Percentiles rank a stretch among this genome's conserved stretches.
These are phyloP conservation scores for Siniperca knerii DNA, from an alignment of 2,113 vertebrate genomes.

Conservation along the genomic window DNA sequence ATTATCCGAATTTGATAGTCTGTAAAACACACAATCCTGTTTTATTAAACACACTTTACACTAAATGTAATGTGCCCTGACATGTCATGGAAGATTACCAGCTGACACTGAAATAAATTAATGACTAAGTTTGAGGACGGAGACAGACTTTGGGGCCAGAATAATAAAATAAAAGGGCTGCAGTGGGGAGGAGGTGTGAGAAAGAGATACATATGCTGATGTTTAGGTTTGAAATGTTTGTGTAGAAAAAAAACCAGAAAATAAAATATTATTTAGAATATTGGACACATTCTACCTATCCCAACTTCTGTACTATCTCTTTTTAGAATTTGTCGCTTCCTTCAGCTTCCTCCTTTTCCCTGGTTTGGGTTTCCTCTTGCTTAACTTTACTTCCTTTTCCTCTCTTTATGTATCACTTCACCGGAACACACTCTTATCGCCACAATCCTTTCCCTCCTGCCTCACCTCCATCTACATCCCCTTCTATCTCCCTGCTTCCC, in stretches of 20 bases:
- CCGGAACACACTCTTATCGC: background rate
- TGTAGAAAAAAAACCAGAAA: background rate
- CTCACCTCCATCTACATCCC: background rate
- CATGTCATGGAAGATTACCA: background rate
- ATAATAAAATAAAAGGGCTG: background rate
- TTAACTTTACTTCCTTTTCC: background rate
- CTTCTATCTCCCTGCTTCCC: background rate
- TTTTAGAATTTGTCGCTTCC: background rate
- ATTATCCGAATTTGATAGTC: background rate
- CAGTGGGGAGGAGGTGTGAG: background rate
- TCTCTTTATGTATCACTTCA: slow-evolving; percentile 12
- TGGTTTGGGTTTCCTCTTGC: background rate
- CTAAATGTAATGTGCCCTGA: slow-evolving; percentile 1
- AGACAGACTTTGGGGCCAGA: background rate
- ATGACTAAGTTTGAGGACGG: background rate
- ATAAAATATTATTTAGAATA: background rate
- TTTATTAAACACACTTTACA: background rate
- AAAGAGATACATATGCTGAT: background rate
- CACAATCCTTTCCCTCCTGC: background rate
- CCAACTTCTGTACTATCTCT: background rate
- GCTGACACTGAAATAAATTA: slow-evolving; percentile 6
- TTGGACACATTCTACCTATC: background rate
- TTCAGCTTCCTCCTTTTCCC: background rate
- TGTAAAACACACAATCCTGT: background rate
- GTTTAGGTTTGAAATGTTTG: background rate